Evolutionary conservation across 2,797 vertebrate genomes (phyloP).

Genomic region (Propithecus perrieri): DNA sequence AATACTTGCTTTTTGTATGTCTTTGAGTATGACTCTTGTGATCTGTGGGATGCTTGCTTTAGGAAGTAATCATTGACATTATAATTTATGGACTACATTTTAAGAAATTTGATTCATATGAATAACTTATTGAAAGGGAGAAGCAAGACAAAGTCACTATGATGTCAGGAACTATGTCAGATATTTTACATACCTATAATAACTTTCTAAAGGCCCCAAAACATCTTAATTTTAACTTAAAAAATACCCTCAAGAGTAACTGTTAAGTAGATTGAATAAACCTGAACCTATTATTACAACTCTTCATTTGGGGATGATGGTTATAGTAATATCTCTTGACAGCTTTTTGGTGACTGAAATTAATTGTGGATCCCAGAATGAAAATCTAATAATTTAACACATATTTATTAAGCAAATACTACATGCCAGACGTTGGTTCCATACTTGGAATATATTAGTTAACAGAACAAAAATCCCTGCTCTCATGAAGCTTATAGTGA

Average conservation of each 20-base stretch:
- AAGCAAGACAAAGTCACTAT: background rate
- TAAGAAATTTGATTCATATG: constrained; percentile 23
- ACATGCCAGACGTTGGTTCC: background rate
- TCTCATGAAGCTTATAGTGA: constrained; percentile 21
- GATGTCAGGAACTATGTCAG: constrained; percentile 8
- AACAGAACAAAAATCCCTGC: constrained; percentile 27
- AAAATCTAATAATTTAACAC: constrained; percentile 47
- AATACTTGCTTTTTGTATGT: background rate
- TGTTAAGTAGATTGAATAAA: constrained; percentile 20
- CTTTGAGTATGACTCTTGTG: constrained; percentile 14
- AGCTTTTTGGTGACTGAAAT: constrained; percentile 52
- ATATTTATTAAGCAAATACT: constrained; percentile 44
- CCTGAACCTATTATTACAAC: background rate
- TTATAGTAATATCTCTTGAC: constrained; percentile 8
- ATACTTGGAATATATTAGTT: background rate
- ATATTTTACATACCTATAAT: background rate
- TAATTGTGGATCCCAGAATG: background rate
- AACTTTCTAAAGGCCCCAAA: constrained; percentile 7
- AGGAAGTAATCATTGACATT: background rate
- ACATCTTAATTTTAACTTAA: constrained; percentile 11
- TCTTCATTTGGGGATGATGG: background rate
- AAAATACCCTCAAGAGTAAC: background rate
- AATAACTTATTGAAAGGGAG: background rate
- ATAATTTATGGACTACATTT: constrained; percentile 1
- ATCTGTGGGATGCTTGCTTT: background rate